phyloP scores from a whole-genome alignment of 1,140 invertebrate species.

The Oppia nitens region DNA sequence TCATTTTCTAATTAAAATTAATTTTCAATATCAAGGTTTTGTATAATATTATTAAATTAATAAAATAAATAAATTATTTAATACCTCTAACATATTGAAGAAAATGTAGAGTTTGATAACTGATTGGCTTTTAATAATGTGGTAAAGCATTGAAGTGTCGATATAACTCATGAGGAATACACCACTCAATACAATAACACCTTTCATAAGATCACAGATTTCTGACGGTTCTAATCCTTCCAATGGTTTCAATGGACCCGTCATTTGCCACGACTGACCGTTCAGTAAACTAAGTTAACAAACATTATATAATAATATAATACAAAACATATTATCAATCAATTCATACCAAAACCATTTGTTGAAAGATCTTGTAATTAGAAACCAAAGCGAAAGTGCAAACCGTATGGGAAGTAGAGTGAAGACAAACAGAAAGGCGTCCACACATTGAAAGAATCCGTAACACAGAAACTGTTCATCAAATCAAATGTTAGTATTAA shows the following conservation, averaged over 20 bases:
- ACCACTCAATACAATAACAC: constrained; percentile 64
- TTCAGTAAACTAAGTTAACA: neutral
- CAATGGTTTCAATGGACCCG: neutral
- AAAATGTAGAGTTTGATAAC: constrained; percentile 99
- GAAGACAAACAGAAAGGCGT: constrained; percentile 93
- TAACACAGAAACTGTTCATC: constrained; percentile 62
- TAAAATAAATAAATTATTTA: constrained; percentile 6
- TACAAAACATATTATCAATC: neutral
- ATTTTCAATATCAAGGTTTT: neutral
- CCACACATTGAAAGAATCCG: constrained; percentile 91
- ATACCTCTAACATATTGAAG: constrained; percentile 96
- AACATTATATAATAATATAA: neutral
- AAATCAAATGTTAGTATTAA: constrained; percentile 2
- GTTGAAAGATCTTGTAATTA: constrained; percentile 49
- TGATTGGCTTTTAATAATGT: constrained; percentile 93
- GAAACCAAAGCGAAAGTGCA: constrained; percentile 59
- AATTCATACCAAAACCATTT: neutral
- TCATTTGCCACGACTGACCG: neutral
- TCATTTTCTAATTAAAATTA: neutral
- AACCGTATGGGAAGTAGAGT: constrained; percentile 91
- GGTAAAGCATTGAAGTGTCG: constrained; percentile 96
- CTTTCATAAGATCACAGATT: constrained; percentile 90
- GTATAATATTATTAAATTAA: neutral
- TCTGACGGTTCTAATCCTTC: constrained; percentile 64
- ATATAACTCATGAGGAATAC: constrained; percentile 70